Percentiles rank a stretch among this genome's conserved stretches.
phyloP scores from a whole-genome alignment of 2,797 vertebrate genomes.

The Streptopelia turtur region DNA sequence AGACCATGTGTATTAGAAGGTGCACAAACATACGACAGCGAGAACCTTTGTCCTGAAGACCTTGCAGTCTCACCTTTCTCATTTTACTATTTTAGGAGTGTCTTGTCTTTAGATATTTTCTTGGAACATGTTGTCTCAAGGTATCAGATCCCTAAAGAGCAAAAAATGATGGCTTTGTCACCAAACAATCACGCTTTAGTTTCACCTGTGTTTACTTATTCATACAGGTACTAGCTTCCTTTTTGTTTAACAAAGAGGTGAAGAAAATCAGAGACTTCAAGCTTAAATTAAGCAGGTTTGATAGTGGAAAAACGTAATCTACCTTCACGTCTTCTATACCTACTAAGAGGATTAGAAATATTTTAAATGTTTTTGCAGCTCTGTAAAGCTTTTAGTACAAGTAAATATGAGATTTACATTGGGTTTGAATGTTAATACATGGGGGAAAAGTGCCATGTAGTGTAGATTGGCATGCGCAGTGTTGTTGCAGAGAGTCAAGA shows the following conservation, averaged over 20 bases:
- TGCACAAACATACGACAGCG: fast-evolving
- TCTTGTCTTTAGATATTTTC: not conserved
- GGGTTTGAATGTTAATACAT: not conserved
- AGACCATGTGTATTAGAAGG: fast-evolving
- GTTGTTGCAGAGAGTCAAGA: not conserved
- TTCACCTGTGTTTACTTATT: not conserved
- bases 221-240: not conserved
- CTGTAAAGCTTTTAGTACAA: constrained; percentile 9
- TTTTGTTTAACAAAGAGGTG: not conserved
- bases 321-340: constrained; percentile 25
- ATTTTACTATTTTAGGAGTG: not conserved
- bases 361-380: constrained; percentile 34
- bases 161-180: not conserved
- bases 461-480: not conserved
- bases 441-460: not conserved
- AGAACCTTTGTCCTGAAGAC: not conserved
- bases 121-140: not conserved
- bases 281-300: constrained; percentile 28
- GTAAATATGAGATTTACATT: not conserved
- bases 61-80: not conserved
- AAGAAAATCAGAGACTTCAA: not conserved
- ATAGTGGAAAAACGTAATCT: constrained; percentile 32
- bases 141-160: not conserved
- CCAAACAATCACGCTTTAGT: not conserved
- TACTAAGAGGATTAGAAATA: constrained; percentile 62